Evolutionary conservation across 2,888 invertebrate genomes (phyloP), one percentile per base, ranked within the genome.

Genomic region (Bellardia bayeri): DNA sequence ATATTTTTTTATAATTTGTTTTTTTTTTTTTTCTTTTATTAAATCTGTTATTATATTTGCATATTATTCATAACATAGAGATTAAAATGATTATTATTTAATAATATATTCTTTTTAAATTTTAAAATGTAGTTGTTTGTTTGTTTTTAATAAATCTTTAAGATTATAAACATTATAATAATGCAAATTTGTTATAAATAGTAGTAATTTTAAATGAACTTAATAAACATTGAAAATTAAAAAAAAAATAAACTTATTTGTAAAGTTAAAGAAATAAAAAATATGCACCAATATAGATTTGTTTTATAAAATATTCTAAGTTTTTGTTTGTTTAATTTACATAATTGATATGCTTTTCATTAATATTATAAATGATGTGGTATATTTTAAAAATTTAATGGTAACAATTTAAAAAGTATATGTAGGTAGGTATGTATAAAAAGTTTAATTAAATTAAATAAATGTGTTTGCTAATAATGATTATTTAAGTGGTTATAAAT

Each of bases 331-430:
- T 71, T 14, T 76, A 45, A 8, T 81, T 82, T 61, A 68, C 61
- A 81, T 72, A 85, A 83, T 76, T 88, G 85, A 88, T 84, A 84
- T 89, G 84, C 72, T 86, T 78, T 83, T 45, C 40, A 84, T 84
- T 66, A 82, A 82, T 69, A 49, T 75, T 66, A 82, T 42, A 42
- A 33, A 45, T 45, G 13, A 37, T 37, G 9, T 23, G 23, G 23
- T 40, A 37, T 66, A 64, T 14, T 61, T 14, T 30, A 58, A 33
- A 54, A 66, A 11, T 63, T 40, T 11, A 58, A 37, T 13, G 56
- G 63, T 82, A 71, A 80, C 63, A 80, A 80, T 71, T 5, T 80
- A 23, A 40, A 61, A 69, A 69, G 58, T 23, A 23, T 23, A 23
- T 23, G 68, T 16, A 13, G 9, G 58, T 30, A 56, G 3, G 33